Evolutionary conservation across 2,888 invertebrate species (phyloP), one percentile per base, ranked within the genome.

Genomic region (Hipparchia sbordonii): DNA sequence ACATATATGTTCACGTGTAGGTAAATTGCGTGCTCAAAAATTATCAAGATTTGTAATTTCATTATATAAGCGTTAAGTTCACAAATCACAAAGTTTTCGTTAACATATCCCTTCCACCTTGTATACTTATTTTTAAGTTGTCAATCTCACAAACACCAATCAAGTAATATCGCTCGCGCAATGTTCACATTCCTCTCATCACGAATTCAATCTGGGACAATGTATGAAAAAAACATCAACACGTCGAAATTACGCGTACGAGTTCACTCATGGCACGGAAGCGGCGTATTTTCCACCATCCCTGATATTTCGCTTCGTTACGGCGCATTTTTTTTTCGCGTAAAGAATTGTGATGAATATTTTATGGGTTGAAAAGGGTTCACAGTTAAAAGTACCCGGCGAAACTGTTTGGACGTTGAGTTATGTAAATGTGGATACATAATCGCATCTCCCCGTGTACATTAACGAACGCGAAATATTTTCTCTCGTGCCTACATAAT

Each of bases 311-410:
- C 59, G 61, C 72, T 52, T 71, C 72, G 67, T 72, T 71, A 74
- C 71, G 59, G 67, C 48, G 52, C 48, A 68, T 74, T 48, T 48
- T 48, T 72, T 73, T 74, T 75, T 74, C 62, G 54, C 48, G 66
- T 66, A 72, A 73, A 73, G 54, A 74, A 74, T 76, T 66, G 73
- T 75, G 70, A 75, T 77, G 79, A 79, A 79, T 79, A 77, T 74
- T 76, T 78, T 73, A 78, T 57, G 69, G 70, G 67, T 67, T 71
- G 67, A 73, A 74, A 76, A 73, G 76, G 76, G 74, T 76, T 63
- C 72, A 67, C 59, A 60, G 72, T 71, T 71, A 76, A 74, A 76
- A 76, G 71, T 67, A 70, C 72, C 65, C 54, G 69, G 69, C 52
- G 68, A 65, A 73, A 67, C 72, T 74, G 54, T 73, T 71, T 74